phyloP scores from a whole-genome alignment of 2,797 vertebrate species.

The Myiothlypis coronata region DNA sequence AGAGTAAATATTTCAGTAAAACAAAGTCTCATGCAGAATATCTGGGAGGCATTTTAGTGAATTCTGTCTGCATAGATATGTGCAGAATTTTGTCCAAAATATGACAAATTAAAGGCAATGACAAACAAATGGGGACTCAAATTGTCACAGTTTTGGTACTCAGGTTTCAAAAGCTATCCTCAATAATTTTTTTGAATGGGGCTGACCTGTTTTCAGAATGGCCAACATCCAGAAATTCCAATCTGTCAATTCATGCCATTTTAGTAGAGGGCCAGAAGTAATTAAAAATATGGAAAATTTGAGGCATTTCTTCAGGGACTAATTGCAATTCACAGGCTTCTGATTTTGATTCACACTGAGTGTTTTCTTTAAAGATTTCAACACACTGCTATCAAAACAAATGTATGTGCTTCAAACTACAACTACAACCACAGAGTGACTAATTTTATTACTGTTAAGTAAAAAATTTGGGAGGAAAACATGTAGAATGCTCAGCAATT shows the following conservation, averaged over 20 bases:
- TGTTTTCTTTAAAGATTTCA: not conserved
- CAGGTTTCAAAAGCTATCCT: not conserved
- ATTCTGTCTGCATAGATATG: not conserved
- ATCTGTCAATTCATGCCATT: conserved; percentile 33
- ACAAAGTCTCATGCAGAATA: not conserved
- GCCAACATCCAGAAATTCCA: conserved; percentile 10
- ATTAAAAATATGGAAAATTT: conserved; percentile 20
- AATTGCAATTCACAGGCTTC: not conserved
- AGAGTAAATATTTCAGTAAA: not conserved
- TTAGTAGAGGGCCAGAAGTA: not conserved
- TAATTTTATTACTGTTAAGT: not conserved
- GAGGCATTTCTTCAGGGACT: not conserved
- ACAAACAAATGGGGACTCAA: not conserved
- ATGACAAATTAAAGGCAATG: not conserved
- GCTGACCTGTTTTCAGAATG: conserved; percentile 33
- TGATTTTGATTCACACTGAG: not conserved
- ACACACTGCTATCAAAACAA: not conserved
- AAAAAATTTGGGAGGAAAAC: not conserved
- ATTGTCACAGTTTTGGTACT: not conserved
- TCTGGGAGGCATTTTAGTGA: not conserved
- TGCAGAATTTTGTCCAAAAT: not conserved
- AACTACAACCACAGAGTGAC: not conserved
- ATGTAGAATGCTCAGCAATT: not conserved
- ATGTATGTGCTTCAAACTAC: not conserved
- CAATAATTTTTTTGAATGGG: not conserved